These are phyloP conservation scores for Diarsia dahlii DNA, from an alignment of 2,888 invertebrate species.

Conservation along the genomic window DNA sequence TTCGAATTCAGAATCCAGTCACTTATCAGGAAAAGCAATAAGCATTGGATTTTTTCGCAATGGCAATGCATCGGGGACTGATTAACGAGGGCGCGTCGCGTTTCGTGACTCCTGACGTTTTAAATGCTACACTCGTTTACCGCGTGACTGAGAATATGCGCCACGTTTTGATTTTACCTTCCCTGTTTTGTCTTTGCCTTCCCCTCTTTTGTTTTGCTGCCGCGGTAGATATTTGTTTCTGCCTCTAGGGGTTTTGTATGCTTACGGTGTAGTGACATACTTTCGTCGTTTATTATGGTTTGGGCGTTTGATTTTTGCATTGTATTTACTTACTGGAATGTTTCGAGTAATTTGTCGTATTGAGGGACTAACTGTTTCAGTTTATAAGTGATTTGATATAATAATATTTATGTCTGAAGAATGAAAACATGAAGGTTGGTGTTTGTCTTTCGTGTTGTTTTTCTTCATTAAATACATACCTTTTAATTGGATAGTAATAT, in stretches of 20 bases:
- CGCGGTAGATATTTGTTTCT: conserved; percentile 43
- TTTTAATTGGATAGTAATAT: too few relatives aligned
- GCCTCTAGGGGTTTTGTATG: conserved; percentile 42
- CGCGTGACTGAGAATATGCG: conserved; percentile 56
- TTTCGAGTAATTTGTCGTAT: background rate
- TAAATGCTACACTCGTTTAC: conserved; percentile 61
- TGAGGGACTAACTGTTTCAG: background rate
- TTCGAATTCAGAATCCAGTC: conserved; percentile 45
- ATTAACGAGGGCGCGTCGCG: conserved; percentile 66
- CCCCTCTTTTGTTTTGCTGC: conserved; percentile 45
- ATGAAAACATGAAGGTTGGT: background rate
- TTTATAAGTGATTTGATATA: background rate
- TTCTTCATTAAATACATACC: too few relatives aligned
- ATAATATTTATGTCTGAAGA: background rate
- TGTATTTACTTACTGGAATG: background rate
- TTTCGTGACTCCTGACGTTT: conserved; percentile 47
- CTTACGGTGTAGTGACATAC: conserved; percentile 35
- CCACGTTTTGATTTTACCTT: conserved; percentile 61
- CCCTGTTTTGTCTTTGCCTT: conserved; percentile 51
- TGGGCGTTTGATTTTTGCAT: conserved; percentile 9
- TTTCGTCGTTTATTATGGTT: conserved; percentile 17
- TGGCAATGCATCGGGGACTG: conserved; percentile 62
- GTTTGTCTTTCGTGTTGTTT: background rate
- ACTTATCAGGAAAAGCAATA: conserved; percentile 43
- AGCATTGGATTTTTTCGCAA: conserved; percentile 51